Base-by-base conservation (phyloP, 1,140 invertebrate genomes). In the Pteromalus puparum region DNA sequence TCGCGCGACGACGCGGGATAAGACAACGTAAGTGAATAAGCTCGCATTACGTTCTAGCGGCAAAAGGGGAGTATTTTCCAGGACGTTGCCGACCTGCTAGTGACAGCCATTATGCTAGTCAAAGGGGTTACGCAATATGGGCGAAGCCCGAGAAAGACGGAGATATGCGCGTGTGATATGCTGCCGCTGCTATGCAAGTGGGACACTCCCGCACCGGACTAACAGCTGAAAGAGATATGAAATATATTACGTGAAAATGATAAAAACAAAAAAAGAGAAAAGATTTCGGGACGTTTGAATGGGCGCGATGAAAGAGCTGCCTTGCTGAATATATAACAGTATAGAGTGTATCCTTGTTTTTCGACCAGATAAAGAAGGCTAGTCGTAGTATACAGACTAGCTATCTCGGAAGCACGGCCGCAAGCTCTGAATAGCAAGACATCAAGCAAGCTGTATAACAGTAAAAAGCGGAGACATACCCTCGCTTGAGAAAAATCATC, bases 81-180 rank as follows among this genome's bases (percentile, higher is more conserved):
- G 74, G n/a, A 48, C 42, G 74, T n/a, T 9, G 38, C 38, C 74
- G 74, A n/a, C 42, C 42, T 76, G 74, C 74, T 76, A 24, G 42
- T 48, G 74, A 76, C 74, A 76, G 74, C 74, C 74, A 76, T 76
- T 76, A 76, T 48, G n/a, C n/a, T 76, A 76, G 74, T 76, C 74
- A 76, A 76, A 76, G 24, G 42, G 74, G 74, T 24, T 26, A 26
- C 38, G 74, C 21, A 76, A 76, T 76, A 76, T 48, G 74, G 42
- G 74, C 46, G 42, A 34, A 74, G 28, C 34, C 68, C 67, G 67
- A 70, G 24, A 28, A 70, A 70, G 67, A 70, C 28, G 15, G 67
- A 70, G 67, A 70, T 70, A 30, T 18, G 67, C 28, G 26, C 67
- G 67, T 70, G 67, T 28, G 28, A 26, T 30, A 30, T 70, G 67